A percentile compares a stretch with the other conserved stretches of the same genome.
Conservation (phyloP, 2,888 invertebrate species). For the Pediacus dermestoides region DNA sequence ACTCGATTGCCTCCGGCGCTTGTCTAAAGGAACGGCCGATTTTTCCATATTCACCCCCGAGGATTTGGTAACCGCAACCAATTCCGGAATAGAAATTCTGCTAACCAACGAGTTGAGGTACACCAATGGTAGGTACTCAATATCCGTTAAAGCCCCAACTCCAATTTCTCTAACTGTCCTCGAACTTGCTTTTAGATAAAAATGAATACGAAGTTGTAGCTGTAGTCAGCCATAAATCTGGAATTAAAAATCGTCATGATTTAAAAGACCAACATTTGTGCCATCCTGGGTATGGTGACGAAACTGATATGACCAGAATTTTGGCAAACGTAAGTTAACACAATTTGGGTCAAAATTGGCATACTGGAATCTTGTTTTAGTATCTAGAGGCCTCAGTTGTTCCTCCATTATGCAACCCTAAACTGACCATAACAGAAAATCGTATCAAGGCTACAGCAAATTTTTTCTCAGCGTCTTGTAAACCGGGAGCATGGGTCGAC, state of each 20-base stretch:
- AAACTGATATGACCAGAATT: constrained; percentile 71
- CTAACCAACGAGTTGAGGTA: constrained; percentile 67
- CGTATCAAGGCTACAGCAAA: constrained; percentile 68
- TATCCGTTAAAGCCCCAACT: no score
- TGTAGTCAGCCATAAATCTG: constrained; percentile 59
- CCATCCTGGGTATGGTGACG: constrained; percentile 75
- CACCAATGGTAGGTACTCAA: constrained; percentile 49
- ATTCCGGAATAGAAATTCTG: constrained; percentile 64
- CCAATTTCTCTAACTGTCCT: background rate
- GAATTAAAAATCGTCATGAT: constrained; percentile 59
- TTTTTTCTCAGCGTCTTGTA: constrained; percentile 78
- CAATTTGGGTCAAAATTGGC: background rate
- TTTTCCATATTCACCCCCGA: constrained; percentile 81
- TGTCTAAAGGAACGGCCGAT: constrained; percentile 75
- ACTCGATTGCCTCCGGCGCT: constrained; percentile 74
- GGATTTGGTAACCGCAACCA: constrained; percentile 72
- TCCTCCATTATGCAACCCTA: constrained; percentile 66
- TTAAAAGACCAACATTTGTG: constrained; percentile 71
- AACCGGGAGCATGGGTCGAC: constrained; percentile 80
- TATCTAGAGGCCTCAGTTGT: constrained; percentile 72
- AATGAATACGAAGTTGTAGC: constrained; percentile 65
- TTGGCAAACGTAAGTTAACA: constrained; percentile 62
- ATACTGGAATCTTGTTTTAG: constrained; percentile 49
- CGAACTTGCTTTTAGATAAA: constrained; percentile 49
- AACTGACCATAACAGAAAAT: constrained; percentile 69